These are phyloP conservation scores for Ricordea florida DNA, from an alignment of 92 coral and sea anemone species.

Conservation along the genomic window DNA sequence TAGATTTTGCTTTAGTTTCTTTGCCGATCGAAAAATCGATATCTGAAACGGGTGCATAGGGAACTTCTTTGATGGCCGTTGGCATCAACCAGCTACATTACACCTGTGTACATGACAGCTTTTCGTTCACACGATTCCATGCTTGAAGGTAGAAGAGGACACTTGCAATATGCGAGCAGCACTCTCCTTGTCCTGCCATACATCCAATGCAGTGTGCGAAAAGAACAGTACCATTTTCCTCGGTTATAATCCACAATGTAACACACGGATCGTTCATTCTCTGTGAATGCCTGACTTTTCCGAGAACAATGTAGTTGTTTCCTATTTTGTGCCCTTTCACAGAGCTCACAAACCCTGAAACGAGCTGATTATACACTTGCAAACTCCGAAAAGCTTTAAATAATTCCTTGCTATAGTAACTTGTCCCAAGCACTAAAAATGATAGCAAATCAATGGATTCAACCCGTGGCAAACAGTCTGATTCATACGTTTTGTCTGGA, in stretches of 20 bases:
- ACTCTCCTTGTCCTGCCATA: slow-evolving; percentile 55
- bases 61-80: background rate
- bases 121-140: background rate
- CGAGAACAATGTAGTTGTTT: slow-evolving; percentile 14
- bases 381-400: slow-evolving; percentile 31
- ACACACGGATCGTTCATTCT: slow-evolving; percentile 22
- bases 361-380: slow-evolving; percentile 29
- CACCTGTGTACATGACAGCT: slow-evolving; percentile 6
- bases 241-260: slow-evolving; percentile 28
- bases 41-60: slow-evolving; percentile 12
- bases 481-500: background rate
- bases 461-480: too few relatives aligned
- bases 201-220: slow-evolving; percentile 41
- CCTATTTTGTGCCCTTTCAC: slow-evolving; percentile 8
- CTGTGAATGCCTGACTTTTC: too few relatives aligned
- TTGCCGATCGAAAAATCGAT: slow-evolving; percentile 36
- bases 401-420: slow-evolving; percentile 30
- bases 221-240: slow-evolving; percentile 19
- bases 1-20: slow-evolving; percentile 19
- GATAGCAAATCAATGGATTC: too few relatives aligned
- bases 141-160: slow-evolving; percentile 46
- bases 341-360: slow-evolving; percentile 30
- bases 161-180: slow-evolving; percentile 56
- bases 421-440: slow-evolving; percentile 39
- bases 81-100: slow-evolving; percentile 36